Evolutionary conservation across 2,113 vertebrate genomes (phyloP).

Genomic region (Sebastes fasciatus): DNA sequence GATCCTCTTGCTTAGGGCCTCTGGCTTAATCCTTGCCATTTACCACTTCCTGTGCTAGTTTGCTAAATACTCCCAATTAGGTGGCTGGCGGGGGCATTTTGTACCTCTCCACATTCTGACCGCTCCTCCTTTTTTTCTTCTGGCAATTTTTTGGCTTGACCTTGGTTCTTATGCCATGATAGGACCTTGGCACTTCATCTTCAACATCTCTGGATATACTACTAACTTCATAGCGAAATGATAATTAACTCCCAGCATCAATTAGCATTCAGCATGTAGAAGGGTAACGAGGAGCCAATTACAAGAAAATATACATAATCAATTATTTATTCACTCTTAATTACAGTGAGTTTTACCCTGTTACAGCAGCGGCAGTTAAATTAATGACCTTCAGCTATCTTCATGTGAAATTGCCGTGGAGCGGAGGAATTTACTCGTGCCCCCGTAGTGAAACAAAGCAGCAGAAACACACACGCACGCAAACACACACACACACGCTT

Average conservation of each 20-base stretch:
- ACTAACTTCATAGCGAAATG: constrained; percentile 73
- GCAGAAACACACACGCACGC: constrained; percentile 36
- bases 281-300: constrained; percentile 82
- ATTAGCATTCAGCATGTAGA: constrained; percentile 81
- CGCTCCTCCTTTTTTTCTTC: constrained; percentile 56
- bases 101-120: constrained; percentile 66
- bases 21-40: constrained; percentile 82
- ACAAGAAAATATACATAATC: constrained; percentile 83
- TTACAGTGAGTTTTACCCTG: constrained; percentile 81
- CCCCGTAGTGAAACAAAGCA: constrained; percentile 64
- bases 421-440: constrained; percentile 71
- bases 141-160: constrained; percentile 57
- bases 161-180: constrained; percentile 61
- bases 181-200: constrained; percentile 67
- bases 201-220: constrained; percentile 52
- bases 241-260: constrained; percentile 80
- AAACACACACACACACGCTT: constrained; percentile 11
- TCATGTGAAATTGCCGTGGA: constrained; percentile 79
- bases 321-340: constrained; percentile 85
- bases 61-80: constrained; percentile 85
- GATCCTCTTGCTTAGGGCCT: constrained; percentile 77
- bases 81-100: constrained; percentile 75
- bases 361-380: constrained; percentile 79
- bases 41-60: constrained; percentile 80
- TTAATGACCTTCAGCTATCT: constrained; percentile 87